Evolutionary conservation across 1,140 invertebrate species (phyloP).

Genomic region (Euwallacea similis): DNA sequence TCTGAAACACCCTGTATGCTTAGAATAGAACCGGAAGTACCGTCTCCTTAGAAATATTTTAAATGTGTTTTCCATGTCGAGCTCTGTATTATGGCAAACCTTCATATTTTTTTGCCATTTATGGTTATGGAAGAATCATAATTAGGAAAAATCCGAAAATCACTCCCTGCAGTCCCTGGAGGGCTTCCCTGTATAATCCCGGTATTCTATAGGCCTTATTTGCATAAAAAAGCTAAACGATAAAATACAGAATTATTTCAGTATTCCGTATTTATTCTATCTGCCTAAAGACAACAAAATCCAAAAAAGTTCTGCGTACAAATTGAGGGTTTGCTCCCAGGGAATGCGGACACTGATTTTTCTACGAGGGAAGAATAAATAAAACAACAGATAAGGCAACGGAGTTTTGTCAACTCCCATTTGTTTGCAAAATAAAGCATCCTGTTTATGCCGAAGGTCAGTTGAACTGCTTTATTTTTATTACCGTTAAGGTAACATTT

Average conservation of each 20-base stretch:
- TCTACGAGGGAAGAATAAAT: slow-evolving; percentile 27
- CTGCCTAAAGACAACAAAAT: slow-evolving; percentile 15
- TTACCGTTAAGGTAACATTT: slow-evolving; percentile 8
- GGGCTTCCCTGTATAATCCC: no score
- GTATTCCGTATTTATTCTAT: slow-evolving; percentile 3
- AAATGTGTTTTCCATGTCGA: no score
- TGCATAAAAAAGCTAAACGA: background rate
- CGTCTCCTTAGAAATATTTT: no score
- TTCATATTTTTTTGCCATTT: no score
- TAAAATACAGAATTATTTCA: background rate
- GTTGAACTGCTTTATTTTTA: slow-evolving; percentile 14
- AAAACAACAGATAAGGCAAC: slow-evolving; percentile 24
- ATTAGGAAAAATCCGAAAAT: no score
- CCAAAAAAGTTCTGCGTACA: background rate
- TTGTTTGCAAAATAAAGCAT: slow-evolving; percentile 26
- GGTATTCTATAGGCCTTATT: background rate
- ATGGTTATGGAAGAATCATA: no score
- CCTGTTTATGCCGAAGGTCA: slow-evolving; percentile 8
- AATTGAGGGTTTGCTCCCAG: slow-evolving; percentile 14
- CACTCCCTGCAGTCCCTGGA: no score
- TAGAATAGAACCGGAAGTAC: no score
- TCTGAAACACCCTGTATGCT: no score
- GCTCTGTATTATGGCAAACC: no score
- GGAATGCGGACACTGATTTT: slow-evolving; percentile 22
- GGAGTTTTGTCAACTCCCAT: slow-evolving; percentile 25